phyloP scores from a whole-genome alignment of 2,888 invertebrate species.

The Euproctis similis region DNA sequence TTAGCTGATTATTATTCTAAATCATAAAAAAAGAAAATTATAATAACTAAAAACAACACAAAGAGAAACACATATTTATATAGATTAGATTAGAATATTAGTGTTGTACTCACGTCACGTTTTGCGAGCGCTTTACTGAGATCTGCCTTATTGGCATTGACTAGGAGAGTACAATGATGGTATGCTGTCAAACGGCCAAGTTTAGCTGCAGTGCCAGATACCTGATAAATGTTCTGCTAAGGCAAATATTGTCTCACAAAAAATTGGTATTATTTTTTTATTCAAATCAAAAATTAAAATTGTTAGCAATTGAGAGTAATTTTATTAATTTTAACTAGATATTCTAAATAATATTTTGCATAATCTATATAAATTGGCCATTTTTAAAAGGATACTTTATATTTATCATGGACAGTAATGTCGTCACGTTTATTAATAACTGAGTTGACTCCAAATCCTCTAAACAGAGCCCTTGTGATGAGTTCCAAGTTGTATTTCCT shows the following conservation, averaged over 20 bases:
- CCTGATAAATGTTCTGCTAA: constrained; percentile 67
- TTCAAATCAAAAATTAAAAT: too few relatives aligned
- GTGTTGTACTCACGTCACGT: constrained; percentile 78
- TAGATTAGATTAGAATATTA: too few relatives aligned
- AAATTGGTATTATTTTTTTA: too few relatives aligned
- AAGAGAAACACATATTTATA: constrained; percentile 1
- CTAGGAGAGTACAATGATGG: constrained; percentile 97
- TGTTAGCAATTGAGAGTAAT: too few relatives aligned
- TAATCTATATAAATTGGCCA: constrained; percentile 1
- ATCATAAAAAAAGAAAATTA: too few relatives aligned
- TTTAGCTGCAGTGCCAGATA: constrained; percentile 97
- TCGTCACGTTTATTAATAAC: constrained; percentile 89
- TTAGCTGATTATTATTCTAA: too few relatives aligned
- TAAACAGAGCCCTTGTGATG: constrained; percentile 86
- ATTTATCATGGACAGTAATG: constrained; percentile 85
- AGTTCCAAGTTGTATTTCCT: constrained; percentile 91
- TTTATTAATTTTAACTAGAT: too few relatives aligned
- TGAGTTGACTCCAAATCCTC: constrained; percentile 87
- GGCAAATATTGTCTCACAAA: constrained; percentile 19
- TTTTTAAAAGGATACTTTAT: constrained; percentile 79
- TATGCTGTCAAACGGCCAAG: constrained; percentile 92
- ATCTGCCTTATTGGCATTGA: constrained; percentile 87
- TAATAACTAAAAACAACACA: background rate
- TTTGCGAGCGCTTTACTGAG: constrained; percentile 83
- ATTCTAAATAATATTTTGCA: background rate